Conservation (phyloP, 1,140 invertebrate species). For the Drosophila micromelanica region DNA sequence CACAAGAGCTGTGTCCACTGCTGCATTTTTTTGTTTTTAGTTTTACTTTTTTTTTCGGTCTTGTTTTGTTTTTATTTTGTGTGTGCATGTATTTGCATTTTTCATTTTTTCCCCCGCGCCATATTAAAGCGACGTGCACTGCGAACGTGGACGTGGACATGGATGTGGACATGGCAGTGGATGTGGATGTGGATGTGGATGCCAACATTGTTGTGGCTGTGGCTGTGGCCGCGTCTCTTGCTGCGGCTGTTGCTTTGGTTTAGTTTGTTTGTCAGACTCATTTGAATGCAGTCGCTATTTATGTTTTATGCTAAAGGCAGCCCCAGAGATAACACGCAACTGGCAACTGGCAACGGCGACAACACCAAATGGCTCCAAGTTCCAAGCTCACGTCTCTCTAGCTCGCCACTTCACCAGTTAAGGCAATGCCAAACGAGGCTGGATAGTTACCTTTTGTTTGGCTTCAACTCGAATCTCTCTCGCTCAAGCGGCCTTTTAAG, state of each 20-base stretch:
- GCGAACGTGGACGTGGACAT: background rate
- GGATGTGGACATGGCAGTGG: too few species aligned
- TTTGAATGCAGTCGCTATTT: slow-evolving; percentile 81
- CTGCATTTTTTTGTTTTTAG: slow-evolving; percentile 9
- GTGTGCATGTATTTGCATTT: slow-evolving; percentile 53
- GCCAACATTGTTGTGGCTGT: slow-evolving; percentile 8
- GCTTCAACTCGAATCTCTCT: slow-evolving; percentile 20
- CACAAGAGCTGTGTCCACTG: slow-evolving; percentile 7
- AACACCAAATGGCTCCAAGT: slow-evolving; percentile 27
- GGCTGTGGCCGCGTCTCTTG: background rate
- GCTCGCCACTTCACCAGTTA: slow-evolving; percentile 25
- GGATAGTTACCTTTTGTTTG: slow-evolving; percentile 46
- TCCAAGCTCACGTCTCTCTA: slow-evolving; percentile 16
- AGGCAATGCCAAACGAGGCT: slow-evolving; percentile 34
- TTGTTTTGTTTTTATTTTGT: slow-evolving; percentile 1
- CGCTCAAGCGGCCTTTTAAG: slow-evolving; percentile 42
- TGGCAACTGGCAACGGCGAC: slow-evolving; percentile 31
- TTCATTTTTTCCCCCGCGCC: slow-evolving; percentile 32
- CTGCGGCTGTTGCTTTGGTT: slow-evolving; percentile 42
- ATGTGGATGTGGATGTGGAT: slow-evolving; percentile 16
- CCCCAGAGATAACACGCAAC: slow-evolving; percentile 63
- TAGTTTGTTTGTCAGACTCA: slow-evolving; percentile 78
- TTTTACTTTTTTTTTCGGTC: slow-evolving; percentile 5
- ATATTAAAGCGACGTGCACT: slow-evolving; percentile 9
- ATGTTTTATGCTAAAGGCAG: slow-evolving; percentile 81